Conservation (phyloP, 1,140 invertebrate species). For the Acromyrmex charruanus region DNA sequence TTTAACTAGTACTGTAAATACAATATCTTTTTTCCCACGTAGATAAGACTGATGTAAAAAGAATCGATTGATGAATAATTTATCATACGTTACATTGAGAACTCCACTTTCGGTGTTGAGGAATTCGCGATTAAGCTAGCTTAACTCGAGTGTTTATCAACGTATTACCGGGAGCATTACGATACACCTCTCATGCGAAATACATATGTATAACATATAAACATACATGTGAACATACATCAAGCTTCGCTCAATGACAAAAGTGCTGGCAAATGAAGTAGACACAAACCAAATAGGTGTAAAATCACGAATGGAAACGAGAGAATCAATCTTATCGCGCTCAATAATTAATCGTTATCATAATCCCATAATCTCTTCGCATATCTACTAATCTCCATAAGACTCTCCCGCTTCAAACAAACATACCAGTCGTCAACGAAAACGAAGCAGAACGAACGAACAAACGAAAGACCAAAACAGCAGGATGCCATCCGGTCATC, state of each 20-base stretch:
- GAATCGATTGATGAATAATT: background rate
- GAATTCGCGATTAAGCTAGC: background rate
- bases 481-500: conserved; percentile 29
- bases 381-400: background rate
- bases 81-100: background rate
- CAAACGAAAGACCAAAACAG: background rate
- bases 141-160: background rate
- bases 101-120: background rate
- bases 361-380: background rate
- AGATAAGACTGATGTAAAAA: background rate
- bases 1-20: background rate
- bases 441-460: conserved; percentile 21
- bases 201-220: background rate
- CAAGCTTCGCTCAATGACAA: conserved; percentile 8
- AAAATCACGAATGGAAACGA: background rate
- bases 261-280: conserved; percentile 1
- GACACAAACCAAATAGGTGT: background rate
- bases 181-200: conserved; percentile 33
- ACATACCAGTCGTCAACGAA: background rate
- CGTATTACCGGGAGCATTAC: background rate
- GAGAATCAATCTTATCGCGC: conserved; percentile 31
- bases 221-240: background rate
- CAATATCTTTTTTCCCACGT: background rate
- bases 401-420: background rate
- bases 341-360: conserved; percentile 39